Evolutionary conservation across 2,888 invertebrate species (phyloP).

Genomic region (Metellina segmentata): DNA sequence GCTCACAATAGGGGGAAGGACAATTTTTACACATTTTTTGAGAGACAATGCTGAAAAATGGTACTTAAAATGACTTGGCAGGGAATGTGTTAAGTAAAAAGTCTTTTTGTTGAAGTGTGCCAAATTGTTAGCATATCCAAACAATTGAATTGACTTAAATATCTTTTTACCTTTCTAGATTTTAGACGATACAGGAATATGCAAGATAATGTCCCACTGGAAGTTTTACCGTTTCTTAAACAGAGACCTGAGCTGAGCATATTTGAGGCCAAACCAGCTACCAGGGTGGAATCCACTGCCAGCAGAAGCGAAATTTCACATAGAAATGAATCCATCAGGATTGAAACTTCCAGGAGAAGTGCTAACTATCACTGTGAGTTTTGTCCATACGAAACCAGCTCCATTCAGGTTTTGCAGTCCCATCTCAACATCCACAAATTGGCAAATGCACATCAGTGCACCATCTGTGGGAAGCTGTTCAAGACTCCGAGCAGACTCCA

Average conservation of each 20-base stretch:
- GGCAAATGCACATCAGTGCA: conserved; percentile 29
- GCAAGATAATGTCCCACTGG: conserved; percentile 29
- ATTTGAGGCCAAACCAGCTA: conserved; percentile 34
- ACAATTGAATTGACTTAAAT: no score
- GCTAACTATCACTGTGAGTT: conserved; percentile 61
- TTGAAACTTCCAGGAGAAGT: background rate
- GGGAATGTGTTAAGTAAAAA: no score
- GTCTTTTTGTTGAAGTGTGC: no score
- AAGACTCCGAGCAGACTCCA: conserved; percentile 27
- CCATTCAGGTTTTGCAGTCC: conserved; percentile 19
- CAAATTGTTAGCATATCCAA: no score
- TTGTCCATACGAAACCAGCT: conserved; percentile 48
- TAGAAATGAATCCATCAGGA: background rate
- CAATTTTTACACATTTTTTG: no score
- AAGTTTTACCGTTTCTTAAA: conserved; percentile 52
- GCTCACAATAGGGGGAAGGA: no score
- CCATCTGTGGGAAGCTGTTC: conserved; percentile 36
- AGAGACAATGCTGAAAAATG: no score
- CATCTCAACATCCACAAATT: conserved; percentile 42
- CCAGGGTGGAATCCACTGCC: background rate
- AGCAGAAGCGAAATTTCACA: background rate
- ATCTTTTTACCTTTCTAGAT: background rate
- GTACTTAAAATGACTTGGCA: no score
- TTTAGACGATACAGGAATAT: background rate
- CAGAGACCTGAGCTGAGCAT: conserved; percentile 53